phyloP scores from a whole-genome alignment of 2,888 invertebrate species.

The Adela reaumurella region DNA sequence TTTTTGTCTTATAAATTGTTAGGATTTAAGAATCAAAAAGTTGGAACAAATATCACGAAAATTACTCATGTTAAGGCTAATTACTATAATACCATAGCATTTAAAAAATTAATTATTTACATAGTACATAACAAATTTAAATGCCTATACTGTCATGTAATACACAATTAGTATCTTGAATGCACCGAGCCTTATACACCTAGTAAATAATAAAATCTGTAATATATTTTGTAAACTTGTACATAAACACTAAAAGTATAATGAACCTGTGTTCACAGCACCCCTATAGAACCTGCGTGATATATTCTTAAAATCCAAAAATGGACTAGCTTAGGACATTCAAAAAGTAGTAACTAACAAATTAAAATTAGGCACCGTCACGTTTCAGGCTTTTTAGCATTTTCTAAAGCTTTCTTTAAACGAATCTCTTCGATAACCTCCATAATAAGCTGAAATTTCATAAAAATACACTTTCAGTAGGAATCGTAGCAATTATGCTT shows the following conservation, averaged over 20 bases:
- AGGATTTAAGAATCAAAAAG: no score
- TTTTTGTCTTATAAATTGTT: no score
- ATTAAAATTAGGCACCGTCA: no score
- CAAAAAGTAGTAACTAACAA: no score
- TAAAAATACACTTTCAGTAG: slow-evolving; percentile 16
- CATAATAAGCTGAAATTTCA: slow-evolving; percentile 51
- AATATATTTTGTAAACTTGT: neutral
- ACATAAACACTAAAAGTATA: neutral
- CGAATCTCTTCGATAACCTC: slow-evolving; percentile 50
- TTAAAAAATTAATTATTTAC: slow-evolving; percentile 1
- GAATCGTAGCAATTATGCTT: no score
- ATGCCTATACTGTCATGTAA: neutral
- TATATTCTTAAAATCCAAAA: no score
- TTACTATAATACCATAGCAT: neutral
- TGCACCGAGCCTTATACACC: neutral
- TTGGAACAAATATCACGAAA: no score
- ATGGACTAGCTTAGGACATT: no score
- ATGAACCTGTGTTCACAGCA: neutral
- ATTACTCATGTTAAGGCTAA: slow-evolving; percentile 4
- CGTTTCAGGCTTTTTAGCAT: no score
- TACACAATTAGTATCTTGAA: neutral
- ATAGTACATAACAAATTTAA: neutral
- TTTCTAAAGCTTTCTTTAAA: slow-evolving; percentile 16
- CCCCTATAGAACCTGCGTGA: no score
- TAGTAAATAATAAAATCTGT: neutral